Base-by-base conservation (phyloP, 2,797 vertebrate genomes). In the Melanotaenia parkinsoni region DNA sequence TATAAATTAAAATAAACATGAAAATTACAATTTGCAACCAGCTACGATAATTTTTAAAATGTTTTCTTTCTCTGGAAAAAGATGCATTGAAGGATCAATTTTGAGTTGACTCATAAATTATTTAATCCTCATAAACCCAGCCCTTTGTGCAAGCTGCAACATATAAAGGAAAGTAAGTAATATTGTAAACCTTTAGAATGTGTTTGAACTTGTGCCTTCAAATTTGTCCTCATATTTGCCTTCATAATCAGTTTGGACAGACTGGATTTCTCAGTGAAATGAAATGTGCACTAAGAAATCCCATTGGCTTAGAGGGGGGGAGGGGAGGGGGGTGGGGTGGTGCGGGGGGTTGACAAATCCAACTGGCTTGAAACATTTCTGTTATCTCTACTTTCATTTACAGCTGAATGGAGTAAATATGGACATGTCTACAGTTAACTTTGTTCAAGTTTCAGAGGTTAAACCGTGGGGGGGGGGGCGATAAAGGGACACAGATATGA, bases 231-330 rank as follows among this genome's bases (percentile, higher is more conserved):
- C 63, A 64, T 71, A 77, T 88, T 87, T 83, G 67, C 74, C 63
- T 74, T 72, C 69, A 76, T 81, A 84, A 84, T 83, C 80, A 83
- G 43, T 82, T 70, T 76, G 57, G 71, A 77, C 77, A 72, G 80
- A 80, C 75, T 58, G 69, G 79, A 77, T 80, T 85, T 58, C 56
- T 66, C 76, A 56, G 60, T 67, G 81, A 83, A 87, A 89, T 84
- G 37, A 89, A 86, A 88, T 74, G 57, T 72, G 77, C 81, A 67
- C 66, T 76, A 13, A 8, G 57, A 89, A 88, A 87, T 86, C 80
- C 77, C 71, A 38, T 58, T 77, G 80, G 86, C 78, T 86, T 90
- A 77, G 45, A 58, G 70, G 73, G 67, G 13, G 16, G 18, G 11
- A 5, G 60, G 70, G 73, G 70, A 16, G 14, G 40, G 35, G 35